Conservation (phyloP, 2,797 vertebrate genomes). For the Characodon lateralis region DNA sequence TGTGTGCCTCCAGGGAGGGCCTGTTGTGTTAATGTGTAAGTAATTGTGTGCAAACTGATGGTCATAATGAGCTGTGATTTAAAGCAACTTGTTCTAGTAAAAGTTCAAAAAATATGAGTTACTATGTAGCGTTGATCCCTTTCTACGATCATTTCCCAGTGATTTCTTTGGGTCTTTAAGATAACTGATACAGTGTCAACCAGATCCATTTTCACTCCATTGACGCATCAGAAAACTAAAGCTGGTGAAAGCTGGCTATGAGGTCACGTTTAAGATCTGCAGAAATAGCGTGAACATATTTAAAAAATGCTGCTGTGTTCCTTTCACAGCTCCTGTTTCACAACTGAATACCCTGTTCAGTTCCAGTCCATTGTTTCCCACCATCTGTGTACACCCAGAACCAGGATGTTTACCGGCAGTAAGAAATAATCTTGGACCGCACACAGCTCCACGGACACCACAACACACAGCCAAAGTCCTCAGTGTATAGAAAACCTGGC, state of each 20-base stretch:
- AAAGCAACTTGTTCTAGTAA: too few relatives aligned
- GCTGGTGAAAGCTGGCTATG: neutral
- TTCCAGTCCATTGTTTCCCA: constrained; percentile 59
- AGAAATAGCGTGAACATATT: neutral
- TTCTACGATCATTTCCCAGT: too few relatives aligned
- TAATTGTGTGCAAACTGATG: too few relatives aligned
- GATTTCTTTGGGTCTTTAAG: too few relatives aligned
- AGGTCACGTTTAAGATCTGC: neutral
- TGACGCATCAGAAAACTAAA: neutral
- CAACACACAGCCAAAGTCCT: constrained; percentile 2
- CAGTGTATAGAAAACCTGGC: constrained; percentile 28
- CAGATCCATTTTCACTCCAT: too few relatives aligned
- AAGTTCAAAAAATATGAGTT: too few relatives aligned
- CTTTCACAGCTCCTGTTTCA: constrained; percentile 26
- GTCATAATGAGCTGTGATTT: too few relatives aligned
- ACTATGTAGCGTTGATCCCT: too few relatives aligned
- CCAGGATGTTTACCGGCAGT: constrained; percentile 70
- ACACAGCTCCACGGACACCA: constrained; percentile 23
- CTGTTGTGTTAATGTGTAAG: too few relatives aligned
- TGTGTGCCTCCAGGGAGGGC: too few relatives aligned
- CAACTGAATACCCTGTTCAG: constrained; percentile 25
- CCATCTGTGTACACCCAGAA: constrained; percentile 51
- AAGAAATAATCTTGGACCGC: constrained; percentile 48
- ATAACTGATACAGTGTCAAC: too few relatives aligned
- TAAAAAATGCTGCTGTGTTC: constrained; percentile 4